Percentiles rank a stretch among this genome's conserved stretches.
phyloP scores from a whole-genome alignment of 2,888 invertebrate genomes.

The Petrolisthes manimaculis region DNA sequence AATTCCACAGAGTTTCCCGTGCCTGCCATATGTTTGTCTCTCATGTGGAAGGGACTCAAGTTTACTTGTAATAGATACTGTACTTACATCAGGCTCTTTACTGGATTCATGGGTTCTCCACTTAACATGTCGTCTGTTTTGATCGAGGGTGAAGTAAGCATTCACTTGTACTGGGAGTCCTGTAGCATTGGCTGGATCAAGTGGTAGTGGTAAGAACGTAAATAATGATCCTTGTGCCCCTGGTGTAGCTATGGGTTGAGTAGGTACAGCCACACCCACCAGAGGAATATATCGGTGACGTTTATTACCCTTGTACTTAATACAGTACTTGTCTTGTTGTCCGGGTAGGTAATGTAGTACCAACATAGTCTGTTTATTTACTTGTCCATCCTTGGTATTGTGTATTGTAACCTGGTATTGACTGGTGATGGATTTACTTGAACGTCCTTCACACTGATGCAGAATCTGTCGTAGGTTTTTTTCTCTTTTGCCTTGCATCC shows the following conservation, averaged over 20 bases:
- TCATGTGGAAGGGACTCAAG: no score
- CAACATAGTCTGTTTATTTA: not conserved
- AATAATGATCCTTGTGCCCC: constrained; percentile 14
- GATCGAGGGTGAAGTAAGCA: constrained; percentile 29
- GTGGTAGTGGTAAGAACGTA: constrained; percentile 33
- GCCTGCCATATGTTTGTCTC: no score
- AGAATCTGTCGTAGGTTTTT: not conserved
- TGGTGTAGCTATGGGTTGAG: not conserved
- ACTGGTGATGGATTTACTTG: not conserved
- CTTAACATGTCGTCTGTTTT: constrained; percentile 44
- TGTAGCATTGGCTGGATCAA: constrained; percentile 27
- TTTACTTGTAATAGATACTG: no score
- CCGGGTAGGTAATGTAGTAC: constrained; percentile 34
- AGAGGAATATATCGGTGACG: constrained; percentile 11
- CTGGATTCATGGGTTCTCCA: constrained; percentile 38
- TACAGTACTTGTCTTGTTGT: not conserved
- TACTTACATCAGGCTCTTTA: constrained; percentile 39
- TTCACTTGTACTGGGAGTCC: constrained; percentile 33
- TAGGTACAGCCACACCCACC: constrained; percentile 33
- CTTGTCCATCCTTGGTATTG: not conserved
- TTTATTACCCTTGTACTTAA: constrained; percentile 2
- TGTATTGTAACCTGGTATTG: constrained; percentile 13
- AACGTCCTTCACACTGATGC: constrained; percentile 19
- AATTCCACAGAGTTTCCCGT: no score
- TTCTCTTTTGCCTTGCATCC: not conserved